Base-by-base conservation (phyloP, 2,797 vertebrate genomes). In the Hipposideros larvatus region DNA sequence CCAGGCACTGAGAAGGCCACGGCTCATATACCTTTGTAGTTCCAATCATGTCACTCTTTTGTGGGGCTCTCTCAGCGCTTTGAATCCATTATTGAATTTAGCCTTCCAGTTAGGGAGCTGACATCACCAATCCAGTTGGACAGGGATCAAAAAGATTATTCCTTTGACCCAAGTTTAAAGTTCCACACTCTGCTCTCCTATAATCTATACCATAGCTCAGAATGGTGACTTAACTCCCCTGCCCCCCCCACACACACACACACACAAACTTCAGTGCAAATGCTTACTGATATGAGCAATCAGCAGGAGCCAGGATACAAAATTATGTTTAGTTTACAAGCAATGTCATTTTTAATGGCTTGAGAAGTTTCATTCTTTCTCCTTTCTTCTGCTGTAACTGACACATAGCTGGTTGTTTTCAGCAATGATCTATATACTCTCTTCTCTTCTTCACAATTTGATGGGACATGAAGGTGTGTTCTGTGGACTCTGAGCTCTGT, bases 321-420 rank as follows among this genome's bases (percentile, higher is more conserved):
- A 73, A 75, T 90, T 88, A 80, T 53, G 28, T 87, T 95, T 77
- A 59, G n/a, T 85, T 96, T 93, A 85, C 3, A 91, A 94, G 65
- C 41, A 65, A 10, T 43, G 22, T 15, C 34, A n/a, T 90, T 94
- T 24, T 82, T 73, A 87, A 82, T 55, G 43, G 43, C 61, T 87
- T 87, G 46, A 90, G 84, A 78, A 55, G 37, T 83, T 94, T 82
- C 31, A 13, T 70, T 83, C 43, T 87, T 84, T 89, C 18, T 89
- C 46, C 6, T 85, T 71, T 77, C 55, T n/a, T 71, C 68, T 51
- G 37, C 26, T n/a, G 46, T 46, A 70, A 26, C 11, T 75, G 59
- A 93, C 31, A 74, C 14, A 1, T 43, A 80, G 77, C 21, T 59
- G 53, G 10, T 89, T 61, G 43, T 65, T 92, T 92, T 96, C 59